These are phyloP conservation scores for Melieria picta DNA, from an alignment of 2,888 invertebrate species.

Conservation along the genomic window DNA sequence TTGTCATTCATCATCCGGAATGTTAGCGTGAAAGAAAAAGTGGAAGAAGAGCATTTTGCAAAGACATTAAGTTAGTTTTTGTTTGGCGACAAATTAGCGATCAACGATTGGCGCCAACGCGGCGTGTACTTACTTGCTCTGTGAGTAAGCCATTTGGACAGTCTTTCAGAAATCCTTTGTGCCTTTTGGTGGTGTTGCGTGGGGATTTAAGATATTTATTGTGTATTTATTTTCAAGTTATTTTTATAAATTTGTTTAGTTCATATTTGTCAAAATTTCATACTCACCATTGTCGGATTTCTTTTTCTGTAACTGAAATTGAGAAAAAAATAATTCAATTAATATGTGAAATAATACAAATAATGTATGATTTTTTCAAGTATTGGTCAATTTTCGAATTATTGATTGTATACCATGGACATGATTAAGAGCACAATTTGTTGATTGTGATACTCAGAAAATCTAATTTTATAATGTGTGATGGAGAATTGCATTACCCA, in stretches of 20 bases:
- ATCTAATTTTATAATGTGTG: too few species aligned
- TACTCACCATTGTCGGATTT: constrained; percentile 63
- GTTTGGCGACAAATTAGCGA: neutral
- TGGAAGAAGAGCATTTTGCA: neutral
- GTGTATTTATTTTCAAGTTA: too few species aligned
- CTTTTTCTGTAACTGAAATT: constrained; percentile 61
- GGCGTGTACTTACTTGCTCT: constrained; percentile 78
- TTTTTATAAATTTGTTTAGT: too few species aligned
- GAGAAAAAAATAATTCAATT: constrained; percentile 10
- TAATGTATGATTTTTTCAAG: too few species aligned
- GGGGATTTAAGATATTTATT: constrained; percentile 15
- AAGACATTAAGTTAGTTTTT: neutral
- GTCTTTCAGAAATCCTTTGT: constrained; percentile 96
- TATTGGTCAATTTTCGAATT: too few species aligned
- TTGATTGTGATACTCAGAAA: too few species aligned
- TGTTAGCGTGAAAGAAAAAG: neutral
- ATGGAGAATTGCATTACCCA: too few species aligned
- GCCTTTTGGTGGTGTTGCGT: constrained; percentile 70
- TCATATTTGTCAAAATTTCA: neutral
- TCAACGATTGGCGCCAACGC: neutral
- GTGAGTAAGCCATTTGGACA: constrained; percentile 95
- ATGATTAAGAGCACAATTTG: too few species aligned
- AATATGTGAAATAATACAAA: neutral
- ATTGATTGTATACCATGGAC: too few species aligned
- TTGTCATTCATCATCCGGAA: neutral